Base-by-base conservation (phyloP, 1,140 invertebrate genomes). In the Penaeus japonicus region DNA sequence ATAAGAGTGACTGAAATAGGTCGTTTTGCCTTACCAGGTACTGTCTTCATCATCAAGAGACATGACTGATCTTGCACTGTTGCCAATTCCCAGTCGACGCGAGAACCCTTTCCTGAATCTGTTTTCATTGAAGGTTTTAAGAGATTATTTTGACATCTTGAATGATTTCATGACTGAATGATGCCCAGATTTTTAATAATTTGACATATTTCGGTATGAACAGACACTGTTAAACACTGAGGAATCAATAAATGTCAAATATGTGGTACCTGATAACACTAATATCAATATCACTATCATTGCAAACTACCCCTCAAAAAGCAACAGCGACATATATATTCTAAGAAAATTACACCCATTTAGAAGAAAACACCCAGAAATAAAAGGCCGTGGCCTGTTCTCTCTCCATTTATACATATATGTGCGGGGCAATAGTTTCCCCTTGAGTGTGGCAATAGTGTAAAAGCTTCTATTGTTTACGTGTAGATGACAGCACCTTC, bases 41-140 rank as follows among this genome's bases (percentile, higher is more conserved):
- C 70, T 87, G 53, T 87, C 85, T 81, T 87, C 85, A 35, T 87
- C 85, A 47, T 87, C 85, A 32, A 87, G 53, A 1, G 85, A 70
- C 85, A 87, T 87, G 24, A 79, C 77, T 79, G 77, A 47, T 27
- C 2, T 47, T 1, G 4, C 39, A 79, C 35, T 79, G 39, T 79
- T 79, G 39, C 77, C 77, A 79, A 22, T n/a, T 47, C 75, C 27
- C 12, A 27, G 15, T 15, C 4, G 4, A 12, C n/a, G 35, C 3
- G 70, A 30, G 20, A 73, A 73, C 15, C 70, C 18, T 73, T 7
- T n/a, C 15, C 4, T 0, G 4, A 4, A 30, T 73, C 30, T 73
- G 35, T 22, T 27, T 18, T 27, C 27, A 73, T 30, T 24, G 30
- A n/a, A 0, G 0, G 2, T 10, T 27, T 27, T 5, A 10, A 30